These are phyloP conservation scores for Stenoptilia bipunctidactyla DNA, from an alignment of 2,888 invertebrate species.

Conservation along the genomic window DNA sequence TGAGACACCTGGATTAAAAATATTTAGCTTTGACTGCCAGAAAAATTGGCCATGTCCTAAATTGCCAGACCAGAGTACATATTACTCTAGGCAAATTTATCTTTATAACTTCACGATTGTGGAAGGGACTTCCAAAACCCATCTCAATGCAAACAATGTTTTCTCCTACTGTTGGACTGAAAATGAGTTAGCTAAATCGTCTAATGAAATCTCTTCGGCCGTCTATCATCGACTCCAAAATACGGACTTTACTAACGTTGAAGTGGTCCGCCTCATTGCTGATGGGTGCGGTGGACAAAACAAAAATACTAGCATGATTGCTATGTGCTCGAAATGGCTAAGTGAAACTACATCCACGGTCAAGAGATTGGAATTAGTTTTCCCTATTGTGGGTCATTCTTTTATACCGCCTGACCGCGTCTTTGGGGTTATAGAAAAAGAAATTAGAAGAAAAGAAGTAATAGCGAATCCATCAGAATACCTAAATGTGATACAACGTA, in stretches of 20 bases:
- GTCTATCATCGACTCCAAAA: slow-evolving; percentile 7
- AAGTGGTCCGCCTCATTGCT: not conserved
- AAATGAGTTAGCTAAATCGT: slow-evolving; percentile 12
- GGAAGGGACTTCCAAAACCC: slow-evolving; percentile 5
- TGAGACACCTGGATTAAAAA: not conserved
- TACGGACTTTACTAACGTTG: slow-evolving; percentile 4
- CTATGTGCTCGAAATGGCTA: slow-evolving; percentile 9
- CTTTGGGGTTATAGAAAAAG: slow-evolving; percentile 12
- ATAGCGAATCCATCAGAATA: slow-evolving; percentile 8
- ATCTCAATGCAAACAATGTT: slow-evolving; percentile 6
- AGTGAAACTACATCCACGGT: slow-evolving; percentile 6
- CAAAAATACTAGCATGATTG: slow-evolving; percentile 12
- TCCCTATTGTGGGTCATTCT: slow-evolving; percentile 12
- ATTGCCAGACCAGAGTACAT: slow-evolving; percentile 8
- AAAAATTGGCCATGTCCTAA: slow-evolving; percentile 11
- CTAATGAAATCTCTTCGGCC: slow-evolving; percentile 16
- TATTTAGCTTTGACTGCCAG: slow-evolving; percentile 13
- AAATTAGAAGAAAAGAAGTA: slow-evolving; percentile 5
- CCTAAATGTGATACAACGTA: no score
- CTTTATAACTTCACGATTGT: slow-evolving; percentile 12
- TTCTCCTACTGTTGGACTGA: not conserved
- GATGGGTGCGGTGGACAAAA: slow-evolving; percentile 12
- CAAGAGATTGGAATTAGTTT: slow-evolving; percentile 8
- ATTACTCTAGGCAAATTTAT: slow-evolving; percentile 11
- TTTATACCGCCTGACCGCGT: slow-evolving; percentile 13